Evolutionary conservation across 2,113 vertebrate genomes (phyloP).

Genomic region (Osmerus mordax): DNA sequence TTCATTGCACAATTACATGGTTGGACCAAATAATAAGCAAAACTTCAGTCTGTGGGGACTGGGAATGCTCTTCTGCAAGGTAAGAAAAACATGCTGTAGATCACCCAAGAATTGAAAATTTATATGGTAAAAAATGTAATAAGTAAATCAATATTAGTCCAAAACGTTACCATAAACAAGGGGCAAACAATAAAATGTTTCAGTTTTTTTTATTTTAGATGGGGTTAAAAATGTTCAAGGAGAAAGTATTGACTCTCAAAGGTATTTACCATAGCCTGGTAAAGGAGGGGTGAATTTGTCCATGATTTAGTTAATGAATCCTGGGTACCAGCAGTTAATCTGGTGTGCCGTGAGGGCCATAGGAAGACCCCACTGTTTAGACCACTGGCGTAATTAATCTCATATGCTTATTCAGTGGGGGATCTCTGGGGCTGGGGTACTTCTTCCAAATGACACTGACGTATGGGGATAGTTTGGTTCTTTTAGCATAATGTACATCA

Average conservation of each 20-base stretch:
- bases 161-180: no score
- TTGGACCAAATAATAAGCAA: neutral
- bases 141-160: no score
- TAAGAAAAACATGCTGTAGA: no score
- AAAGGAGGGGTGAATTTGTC: neutral
- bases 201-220: no score
- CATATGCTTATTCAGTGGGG: neutral
- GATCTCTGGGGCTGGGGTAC: neutral
- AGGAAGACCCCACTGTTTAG: neutral
- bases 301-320: conserved; percentile 25
- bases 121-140: no score
- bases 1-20: neutral
- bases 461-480: conserved; percentile 16
- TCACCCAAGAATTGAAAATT: no score
- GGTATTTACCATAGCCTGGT: conserved; percentile 2
- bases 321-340: neutral
- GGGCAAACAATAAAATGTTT: no score
- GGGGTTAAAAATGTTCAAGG: neutral
- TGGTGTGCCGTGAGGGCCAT: neutral
- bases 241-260: conserved; percentile 1
- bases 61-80: no score
- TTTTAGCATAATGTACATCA: no score
- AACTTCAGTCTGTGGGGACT: neutral
- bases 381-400: conserved; percentile 2
- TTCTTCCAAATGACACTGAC: conserved; percentile 35